phyloP scores from a whole-genome alignment of 2,888 invertebrate genomes.

The Drosophila histrio region DNA sequence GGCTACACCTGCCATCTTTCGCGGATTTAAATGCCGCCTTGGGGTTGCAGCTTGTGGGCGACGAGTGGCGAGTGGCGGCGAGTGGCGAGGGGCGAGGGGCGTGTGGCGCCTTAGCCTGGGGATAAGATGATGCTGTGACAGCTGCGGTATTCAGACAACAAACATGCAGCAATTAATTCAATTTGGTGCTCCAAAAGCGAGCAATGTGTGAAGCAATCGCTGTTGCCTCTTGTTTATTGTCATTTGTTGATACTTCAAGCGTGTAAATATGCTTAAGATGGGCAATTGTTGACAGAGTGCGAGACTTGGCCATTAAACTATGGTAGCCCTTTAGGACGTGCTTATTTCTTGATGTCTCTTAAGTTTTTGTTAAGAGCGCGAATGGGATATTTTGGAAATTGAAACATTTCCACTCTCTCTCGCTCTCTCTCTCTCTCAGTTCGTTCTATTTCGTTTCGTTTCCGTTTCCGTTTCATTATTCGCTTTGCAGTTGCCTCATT shows the following conservation, averaged over 20 bases:
- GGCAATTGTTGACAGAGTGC: slow-evolving; percentile 39
- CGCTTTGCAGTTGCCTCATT: not conserved
- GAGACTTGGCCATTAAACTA: slow-evolving; percentile 25
- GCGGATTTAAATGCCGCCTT: slow-evolving; percentile 22
- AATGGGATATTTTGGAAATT: slow-evolving; percentile 9
- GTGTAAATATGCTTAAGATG: slow-evolving; percentile 57
- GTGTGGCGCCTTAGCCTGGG: not conserved
- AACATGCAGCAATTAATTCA: slow-evolving; percentile 19
- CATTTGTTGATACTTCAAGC: slow-evolving; percentile 51
- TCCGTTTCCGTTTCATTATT: slow-evolving; percentile 19
- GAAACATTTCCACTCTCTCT: slow-evolving; percentile 9
- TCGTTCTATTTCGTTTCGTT: slow-evolving; percentile 20
- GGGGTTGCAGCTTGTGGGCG: not conserved
- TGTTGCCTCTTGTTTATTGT: slow-evolving; percentile 44
- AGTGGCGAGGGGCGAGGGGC: not conserved
- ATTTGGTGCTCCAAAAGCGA: slow-evolving; percentile 4
- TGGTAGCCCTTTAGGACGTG: not conserved
- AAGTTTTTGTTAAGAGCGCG: slow-evolving; percentile 24
- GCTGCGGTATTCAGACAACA: slow-evolving; percentile 1
- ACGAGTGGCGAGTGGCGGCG: not conserved
- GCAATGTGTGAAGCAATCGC: slow-evolving; percentile 40
- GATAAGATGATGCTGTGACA: not conserved
- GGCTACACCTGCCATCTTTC: slow-evolving; percentile 44
- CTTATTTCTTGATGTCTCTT: slow-evolving; percentile 15
- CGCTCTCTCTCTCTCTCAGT: not conserved